Evolutionary conservation across 2,797 vertebrate species (phyloP).

Genomic region (Galago senegalensis): DNA sequence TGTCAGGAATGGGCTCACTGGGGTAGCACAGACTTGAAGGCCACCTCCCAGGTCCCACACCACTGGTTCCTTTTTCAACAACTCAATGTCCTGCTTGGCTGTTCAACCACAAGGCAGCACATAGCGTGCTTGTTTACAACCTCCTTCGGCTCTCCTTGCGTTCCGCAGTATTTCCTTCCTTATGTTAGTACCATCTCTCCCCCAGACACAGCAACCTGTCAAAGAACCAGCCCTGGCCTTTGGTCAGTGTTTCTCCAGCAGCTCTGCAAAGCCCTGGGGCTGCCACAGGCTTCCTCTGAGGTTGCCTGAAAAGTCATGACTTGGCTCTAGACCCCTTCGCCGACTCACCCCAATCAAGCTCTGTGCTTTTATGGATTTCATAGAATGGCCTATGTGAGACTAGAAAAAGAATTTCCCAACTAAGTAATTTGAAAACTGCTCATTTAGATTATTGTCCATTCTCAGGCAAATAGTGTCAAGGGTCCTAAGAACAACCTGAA

Average conservation of each 20-base stretch:
- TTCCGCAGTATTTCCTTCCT: background rate
- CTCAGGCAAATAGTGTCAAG: background rate
- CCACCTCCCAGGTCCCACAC: background rate
- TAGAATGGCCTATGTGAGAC: background rate
- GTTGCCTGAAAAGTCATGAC: background rate
- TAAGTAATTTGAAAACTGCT: background rate
- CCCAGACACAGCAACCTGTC: background rate
- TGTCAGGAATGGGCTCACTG: background rate
- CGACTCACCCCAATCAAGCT: background rate
- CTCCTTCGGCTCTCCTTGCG: background rate
- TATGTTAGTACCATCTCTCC: background rate
- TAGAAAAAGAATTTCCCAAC: background rate
- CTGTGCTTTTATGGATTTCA: background rate
- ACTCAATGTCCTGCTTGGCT: background rate
- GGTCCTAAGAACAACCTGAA: background rate
- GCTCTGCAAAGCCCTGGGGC: background rate
- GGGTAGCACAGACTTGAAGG: background rate
- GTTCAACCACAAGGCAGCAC: background rate
- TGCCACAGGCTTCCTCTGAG: too few species aligned
- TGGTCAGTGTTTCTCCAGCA: background rate
- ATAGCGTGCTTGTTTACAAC: fast-evolving
- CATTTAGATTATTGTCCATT: background rate
- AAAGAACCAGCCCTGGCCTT: background rate
- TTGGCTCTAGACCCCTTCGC: background rate
- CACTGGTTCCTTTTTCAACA: background rate